Conservation (phyloP, 2,113 vertebrate genomes). For the Corvus hawaiiensis region DNA sequence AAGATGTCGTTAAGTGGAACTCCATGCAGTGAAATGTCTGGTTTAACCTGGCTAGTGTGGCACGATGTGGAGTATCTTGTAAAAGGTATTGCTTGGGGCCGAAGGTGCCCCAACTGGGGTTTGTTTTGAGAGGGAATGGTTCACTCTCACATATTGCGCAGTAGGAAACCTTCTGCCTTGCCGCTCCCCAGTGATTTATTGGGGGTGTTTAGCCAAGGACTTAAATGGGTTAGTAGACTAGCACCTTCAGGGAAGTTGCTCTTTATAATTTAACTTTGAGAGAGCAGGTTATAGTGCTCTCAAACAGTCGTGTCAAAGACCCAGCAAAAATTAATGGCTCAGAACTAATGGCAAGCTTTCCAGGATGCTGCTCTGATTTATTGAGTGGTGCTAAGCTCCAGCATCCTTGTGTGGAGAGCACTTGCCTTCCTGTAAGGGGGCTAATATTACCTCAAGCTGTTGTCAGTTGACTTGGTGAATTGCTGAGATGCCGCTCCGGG, state of each 20-base stretch:
- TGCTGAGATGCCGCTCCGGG: conserved; percentile 69
- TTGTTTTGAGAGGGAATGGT: background rate
- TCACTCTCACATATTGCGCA: background rate
- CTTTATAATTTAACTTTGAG: conserved; percentile 68
- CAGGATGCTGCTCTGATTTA: conserved; percentile 75
- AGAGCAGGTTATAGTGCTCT: conserved; percentile 56
- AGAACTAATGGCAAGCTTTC: conserved; percentile 73
- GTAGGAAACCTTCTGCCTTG: conserved; percentile 12
- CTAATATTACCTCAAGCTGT: conserved; percentile 79
- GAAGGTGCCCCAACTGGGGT: background rate
- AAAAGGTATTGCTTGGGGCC: background rate
- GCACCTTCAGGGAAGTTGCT: conserved; percentile 61
- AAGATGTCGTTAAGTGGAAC: background rate
- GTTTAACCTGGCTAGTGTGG: background rate
- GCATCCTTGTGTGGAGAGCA: conserved; percentile 72
- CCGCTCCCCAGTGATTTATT: conserved; percentile 47
- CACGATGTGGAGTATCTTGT: background rate
- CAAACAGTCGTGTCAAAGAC: conserved; percentile 69
- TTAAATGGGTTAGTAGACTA: conserved; percentile 34
- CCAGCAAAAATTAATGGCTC: conserved; percentile 73
- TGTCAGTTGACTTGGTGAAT: conserved; percentile 76
- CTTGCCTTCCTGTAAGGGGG: conserved; percentile 71
- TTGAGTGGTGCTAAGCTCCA: conserved; percentile 70
- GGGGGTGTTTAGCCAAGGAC: conserved; percentile 38
- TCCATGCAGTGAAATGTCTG: fast-evolving